A percentile compares a stretch with the other conserved stretches of the same genome.
These are phyloP conservation scores for Mesaphorura yosii DNA, from an alignment of 1,140 invertebrate genomes.

Conservation along the genomic window DNA sequence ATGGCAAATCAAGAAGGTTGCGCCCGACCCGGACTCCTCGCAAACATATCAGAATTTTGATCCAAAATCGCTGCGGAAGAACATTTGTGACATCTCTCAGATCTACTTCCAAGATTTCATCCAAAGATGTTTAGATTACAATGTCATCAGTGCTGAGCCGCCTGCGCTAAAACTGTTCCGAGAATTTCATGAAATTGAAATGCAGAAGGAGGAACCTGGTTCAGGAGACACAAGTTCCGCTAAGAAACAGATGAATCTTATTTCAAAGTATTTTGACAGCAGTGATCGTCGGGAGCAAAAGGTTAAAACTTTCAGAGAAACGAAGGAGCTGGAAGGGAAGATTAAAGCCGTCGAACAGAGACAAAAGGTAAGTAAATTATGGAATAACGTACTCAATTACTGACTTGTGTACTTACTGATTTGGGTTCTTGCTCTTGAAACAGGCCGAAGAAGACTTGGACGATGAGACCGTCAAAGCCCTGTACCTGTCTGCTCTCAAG, in stretches of 20 bases:
- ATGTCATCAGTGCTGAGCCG: slow-evolving; percentile 39
- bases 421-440: too few relatives aligned
- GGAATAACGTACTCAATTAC: too few relatives aligned
- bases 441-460: slow-evolving; percentile 49
- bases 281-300: too few relatives aligned
- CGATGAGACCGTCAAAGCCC: slow-evolving; percentile 69
- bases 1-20: slow-evolving; percentile 53
- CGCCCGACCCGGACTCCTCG: too few relatives aligned
- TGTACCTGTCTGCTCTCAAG: slow-evolving; percentile 65
- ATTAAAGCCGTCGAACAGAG: slow-evolving; percentile 50
- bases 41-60: too few relatives aligned
- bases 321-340: slow-evolving; percentile 63
- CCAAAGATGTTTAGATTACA: slow-evolving; percentile 63
- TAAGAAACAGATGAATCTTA: slow-evolving; percentile 41
- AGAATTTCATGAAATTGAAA: slow-evolving; percentile 12
- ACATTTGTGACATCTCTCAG: slow-evolving; percentile 58
- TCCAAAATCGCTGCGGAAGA: too few relatives aligned
- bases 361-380: slow-evolving; percentile 22
- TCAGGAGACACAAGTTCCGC: neutral
- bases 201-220: slow-evolving; percentile 11
- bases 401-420: too few relatives aligned
- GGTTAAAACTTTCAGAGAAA: too few relatives aligned
- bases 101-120: slow-evolving; percentile 78
- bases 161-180: slow-evolving; percentile 46
- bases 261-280: slow-evolving; percentile 67